These are phyloP conservation scores for Trachops cirrhosus DNA, from an alignment of 2,797 vertebrate genomes.

Conservation along the genomic window DNA sequence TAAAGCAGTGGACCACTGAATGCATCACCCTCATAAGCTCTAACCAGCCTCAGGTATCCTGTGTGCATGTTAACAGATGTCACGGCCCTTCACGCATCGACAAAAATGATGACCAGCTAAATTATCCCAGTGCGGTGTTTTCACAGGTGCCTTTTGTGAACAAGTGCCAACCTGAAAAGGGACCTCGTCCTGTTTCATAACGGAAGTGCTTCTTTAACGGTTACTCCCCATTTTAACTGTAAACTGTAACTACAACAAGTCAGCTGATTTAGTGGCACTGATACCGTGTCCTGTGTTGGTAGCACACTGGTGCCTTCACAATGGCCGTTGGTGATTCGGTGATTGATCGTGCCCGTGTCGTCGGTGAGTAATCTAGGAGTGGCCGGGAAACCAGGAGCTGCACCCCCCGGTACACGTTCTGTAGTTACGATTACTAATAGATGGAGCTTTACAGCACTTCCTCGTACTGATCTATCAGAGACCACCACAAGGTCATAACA, in stretches of 20 bases:
- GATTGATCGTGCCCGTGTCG: not conserved
- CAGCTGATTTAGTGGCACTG: not conserved
- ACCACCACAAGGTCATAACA: not conserved
- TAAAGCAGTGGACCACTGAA: not conserved
- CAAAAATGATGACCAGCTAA: not conserved
- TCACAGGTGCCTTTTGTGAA: not conserved
- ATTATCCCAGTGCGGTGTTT: not conserved
- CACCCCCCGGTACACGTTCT: too few species aligned
- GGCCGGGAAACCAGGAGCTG: not conserved
- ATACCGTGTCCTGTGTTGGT: not conserved
- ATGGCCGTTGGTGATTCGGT: not conserved
- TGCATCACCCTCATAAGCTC: not conserved
- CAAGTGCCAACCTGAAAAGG: not conserved
- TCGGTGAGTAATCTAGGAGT: not conserved
- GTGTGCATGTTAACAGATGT: not conserved
- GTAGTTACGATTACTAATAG: not conserved
- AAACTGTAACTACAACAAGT: not conserved
- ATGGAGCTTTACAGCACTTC: not conserved
- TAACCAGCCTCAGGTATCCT: not conserved
- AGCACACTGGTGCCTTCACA: not conserved
- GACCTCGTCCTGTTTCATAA: not conserved
- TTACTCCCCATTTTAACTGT: not conserved
- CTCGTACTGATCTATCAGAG: not conserved
- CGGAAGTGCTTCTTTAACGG: not conserved
- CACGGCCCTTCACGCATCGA: not conserved